Percentiles rank a stretch among this genome's conserved stretches.
Conservation (phyloP, 2,888 invertebrate species). For the Melinaea menophilus region DNA sequence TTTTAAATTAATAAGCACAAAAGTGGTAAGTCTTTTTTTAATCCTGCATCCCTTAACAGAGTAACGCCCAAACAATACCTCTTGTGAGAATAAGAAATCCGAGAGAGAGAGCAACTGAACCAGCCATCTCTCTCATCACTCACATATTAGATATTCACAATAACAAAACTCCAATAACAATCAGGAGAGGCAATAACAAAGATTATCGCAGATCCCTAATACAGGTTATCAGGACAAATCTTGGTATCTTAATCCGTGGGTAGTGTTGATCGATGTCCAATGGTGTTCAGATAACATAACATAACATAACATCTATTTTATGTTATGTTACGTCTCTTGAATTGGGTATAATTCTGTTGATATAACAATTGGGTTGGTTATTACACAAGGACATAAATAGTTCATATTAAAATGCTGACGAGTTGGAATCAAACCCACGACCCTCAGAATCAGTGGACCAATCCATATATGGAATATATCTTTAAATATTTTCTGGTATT, state of each 20-base stretch:
- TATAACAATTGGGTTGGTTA: not conserved
- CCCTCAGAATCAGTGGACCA: too few relatives aligned
- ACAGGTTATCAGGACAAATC: slow-evolving; percentile 47
- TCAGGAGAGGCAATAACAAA: not conserved
- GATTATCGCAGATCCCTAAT: slow-evolving; percentile 21
- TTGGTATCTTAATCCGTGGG: slow-evolving; percentile 54
- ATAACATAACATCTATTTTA: not conserved
- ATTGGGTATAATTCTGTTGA: not conserved
- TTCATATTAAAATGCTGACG: not conserved
- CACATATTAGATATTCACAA: too few relatives aligned
- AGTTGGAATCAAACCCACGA: too few relatives aligned
- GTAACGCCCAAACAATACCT: too few relatives aligned
- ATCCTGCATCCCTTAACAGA: too few relatives aligned
- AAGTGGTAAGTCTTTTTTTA: too few relatives aligned
- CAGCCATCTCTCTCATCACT: too few relatives aligned
- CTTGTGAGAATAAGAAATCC: too few relatives aligned
- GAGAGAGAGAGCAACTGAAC: too few relatives aligned
- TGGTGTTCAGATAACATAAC: slow-evolving; percentile 22
- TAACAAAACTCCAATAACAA: not conserved
- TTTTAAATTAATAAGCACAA: too few relatives aligned
- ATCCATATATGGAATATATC: too few relatives aligned
- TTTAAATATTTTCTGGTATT: too few relatives aligned
- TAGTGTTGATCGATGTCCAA: slow-evolving; percentile 56
- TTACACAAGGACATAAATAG: not conserved
- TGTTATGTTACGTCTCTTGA: not conserved